phyloP scores from a whole-genome alignment of 2,888 invertebrate species.

The Linnaemya vulpina region DNA sequence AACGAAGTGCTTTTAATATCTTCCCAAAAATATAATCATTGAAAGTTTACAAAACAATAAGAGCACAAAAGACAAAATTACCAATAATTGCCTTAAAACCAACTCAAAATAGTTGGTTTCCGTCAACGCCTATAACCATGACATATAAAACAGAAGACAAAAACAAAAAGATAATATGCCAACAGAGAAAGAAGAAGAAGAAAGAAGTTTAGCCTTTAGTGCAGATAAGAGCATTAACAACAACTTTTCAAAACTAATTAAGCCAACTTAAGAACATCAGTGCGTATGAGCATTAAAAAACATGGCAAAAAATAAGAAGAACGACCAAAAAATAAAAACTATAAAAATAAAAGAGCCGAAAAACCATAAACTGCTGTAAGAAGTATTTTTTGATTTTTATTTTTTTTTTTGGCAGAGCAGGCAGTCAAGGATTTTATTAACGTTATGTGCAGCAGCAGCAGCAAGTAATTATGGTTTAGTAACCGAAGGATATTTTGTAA shows the following conservation, averaged over 20 bases:
- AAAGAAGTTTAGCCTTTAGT: constrained; percentile 62
- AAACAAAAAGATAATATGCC: constrained; percentile 26
- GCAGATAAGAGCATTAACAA: constrained; percentile 68
- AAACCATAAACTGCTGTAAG: not conserved
- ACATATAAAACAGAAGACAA: constrained; percentile 59
- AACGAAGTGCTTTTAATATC: not conserved
- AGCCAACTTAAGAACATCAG: constrained; percentile 77
- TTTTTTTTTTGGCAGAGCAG: not conserved
- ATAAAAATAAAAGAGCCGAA: not conserved
- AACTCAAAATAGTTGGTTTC: constrained; percentile 65
- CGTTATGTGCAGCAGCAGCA: constrained; percentile 44
- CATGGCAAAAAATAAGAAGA: constrained; percentile 25
- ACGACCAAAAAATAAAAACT: not conserved
- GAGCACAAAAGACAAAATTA: not conserved
- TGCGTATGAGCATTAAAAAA: constrained; percentile 69
- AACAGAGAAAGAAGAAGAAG: constrained; percentile 8
- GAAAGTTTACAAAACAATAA: constrained; percentile 20
- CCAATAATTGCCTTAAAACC: constrained; percentile 63
- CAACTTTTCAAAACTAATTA: constrained; percentile 81
- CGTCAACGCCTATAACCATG: constrained; percentile 67
- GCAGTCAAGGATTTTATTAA: not conserved
- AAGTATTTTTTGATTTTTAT: not conserved
- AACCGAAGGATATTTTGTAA: constrained; percentile 46
- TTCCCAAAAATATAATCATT: constrained; percentile 1
- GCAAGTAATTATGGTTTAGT: constrained; percentile 66